Evolutionary conservation across 2,113 vertebrate species (phyloP), one percentile per base, ranked within the genome.

Genomic region (Crocuta crocuta): DNA sequence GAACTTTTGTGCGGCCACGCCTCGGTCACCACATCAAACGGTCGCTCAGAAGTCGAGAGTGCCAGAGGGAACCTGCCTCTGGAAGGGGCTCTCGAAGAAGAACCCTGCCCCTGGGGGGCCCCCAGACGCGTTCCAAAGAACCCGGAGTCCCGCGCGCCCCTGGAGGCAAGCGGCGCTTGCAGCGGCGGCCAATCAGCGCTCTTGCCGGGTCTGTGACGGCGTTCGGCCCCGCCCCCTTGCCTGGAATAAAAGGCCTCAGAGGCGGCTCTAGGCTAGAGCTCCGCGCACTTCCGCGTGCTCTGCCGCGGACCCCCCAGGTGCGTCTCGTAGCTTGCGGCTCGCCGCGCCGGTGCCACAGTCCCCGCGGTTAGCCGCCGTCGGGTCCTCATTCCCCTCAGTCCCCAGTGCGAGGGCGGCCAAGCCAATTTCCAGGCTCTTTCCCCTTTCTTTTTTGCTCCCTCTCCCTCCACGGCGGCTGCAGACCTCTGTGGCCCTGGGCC

Each of bases 171-270:
- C 79, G 1, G 65, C 39, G 53, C 84, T 39, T 19, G 19, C 66
- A 39, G 6, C 65, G 3, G 88, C 39, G 43, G 26, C 98, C 98
- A 98, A 98, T 98, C 95, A 65, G 68, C 7, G 89, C 53, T 12
- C 63, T 55, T 31, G 13, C 66, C 9, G 35, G 63, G 83, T 35
- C 55, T 23, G 96, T 91, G 93, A 88, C 95, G 45, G 61, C 79
- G 0, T 4, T 78, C 63, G 70, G 87, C 95, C 68, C 94, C 95
- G 85, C 97, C 97, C 93, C 79, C 53, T 53, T 12, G 55, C 19
- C 68, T 3, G 53, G 3, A 23, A 88, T 98, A 98, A 98, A 97
- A 85, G 33, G 63, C 31, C 1, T 0, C 26, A 0, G 89, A 12
- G 3, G 24, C 8, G 35, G 1, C 4, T 0, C 4, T 10, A 0